A percentile compares a stretch with the other conserved stretches of the same genome.
Conservation (phyloP, 2,113 vertebrate genomes). For the Poeciliopsis turrubarensis region DNA sequence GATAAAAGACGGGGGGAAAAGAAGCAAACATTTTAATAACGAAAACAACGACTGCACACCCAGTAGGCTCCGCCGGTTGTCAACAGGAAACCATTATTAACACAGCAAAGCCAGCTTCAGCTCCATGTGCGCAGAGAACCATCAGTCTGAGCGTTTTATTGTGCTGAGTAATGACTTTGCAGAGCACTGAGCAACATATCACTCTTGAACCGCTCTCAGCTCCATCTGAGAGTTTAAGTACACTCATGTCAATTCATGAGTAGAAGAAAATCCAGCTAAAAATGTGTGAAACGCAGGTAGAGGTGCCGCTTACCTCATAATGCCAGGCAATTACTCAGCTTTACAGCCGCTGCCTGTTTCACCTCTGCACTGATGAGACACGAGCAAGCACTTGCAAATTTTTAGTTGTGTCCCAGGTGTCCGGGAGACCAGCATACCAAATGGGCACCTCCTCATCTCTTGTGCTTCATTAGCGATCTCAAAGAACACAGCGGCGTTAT, state of each 20-base stretch:
- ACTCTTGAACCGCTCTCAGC: constrained; percentile 60
- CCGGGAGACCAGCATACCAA: constrained; percentile 55
- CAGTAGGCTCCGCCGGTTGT: constrained; percentile 24
- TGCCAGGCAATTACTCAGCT: constrained; percentile 52
- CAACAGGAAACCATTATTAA: constrained; percentile 48
- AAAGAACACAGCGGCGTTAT: constrained; percentile 61
- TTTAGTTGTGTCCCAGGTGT: constrained; percentile 26
- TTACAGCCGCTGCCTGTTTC: constrained; percentile 38
- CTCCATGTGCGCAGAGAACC: constrained; percentile 24
- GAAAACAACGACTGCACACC: background rate
- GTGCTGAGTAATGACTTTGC: constrained; percentile 62
- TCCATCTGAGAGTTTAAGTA: constrained; percentile 57
- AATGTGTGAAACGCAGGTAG: constrained; percentile 58
- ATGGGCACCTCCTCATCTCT: constrained; percentile 42
- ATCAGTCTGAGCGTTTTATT: constrained; percentile 48
- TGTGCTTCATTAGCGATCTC: constrained; percentile 63
- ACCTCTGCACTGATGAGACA: constrained; percentile 34
- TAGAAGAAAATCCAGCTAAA: constrained; percentile 26
- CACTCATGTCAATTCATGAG: constrained; percentile 60
- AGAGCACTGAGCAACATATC: constrained; percentile 56
- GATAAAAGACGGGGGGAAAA: background rate
- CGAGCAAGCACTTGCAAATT: constrained; percentile 20
- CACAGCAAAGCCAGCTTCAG: constrained; percentile 27
- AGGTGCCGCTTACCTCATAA: constrained; percentile 48
- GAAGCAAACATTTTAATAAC: constrained; percentile 15